Conservation (phyloP, 1,140 invertebrate genomes). For the Octopus bimaculoides region DNA sequence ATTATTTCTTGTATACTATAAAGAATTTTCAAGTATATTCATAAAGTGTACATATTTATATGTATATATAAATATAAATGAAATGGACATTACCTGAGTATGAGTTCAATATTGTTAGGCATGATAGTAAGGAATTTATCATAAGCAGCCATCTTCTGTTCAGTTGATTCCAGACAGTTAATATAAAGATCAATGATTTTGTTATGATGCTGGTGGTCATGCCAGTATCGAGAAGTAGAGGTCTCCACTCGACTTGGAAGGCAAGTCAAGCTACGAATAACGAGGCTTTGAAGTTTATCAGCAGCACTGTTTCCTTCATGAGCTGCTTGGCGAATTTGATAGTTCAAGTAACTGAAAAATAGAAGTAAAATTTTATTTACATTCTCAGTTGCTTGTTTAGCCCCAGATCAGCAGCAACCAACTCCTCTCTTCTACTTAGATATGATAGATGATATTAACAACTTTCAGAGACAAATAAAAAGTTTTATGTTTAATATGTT, state of each 20-base stretch:
- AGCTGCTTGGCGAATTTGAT: conserved; percentile 7
- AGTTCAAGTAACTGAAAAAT: conserved; percentile 11
- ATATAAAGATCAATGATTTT: conserved; percentile 34
- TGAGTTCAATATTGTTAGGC: conserved; percentile 36
- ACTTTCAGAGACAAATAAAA: too few species aligned
- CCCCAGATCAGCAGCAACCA: too few species aligned
- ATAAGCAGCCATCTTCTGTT: conserved; percentile 19
- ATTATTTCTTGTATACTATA: too few species aligned
- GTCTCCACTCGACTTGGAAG: conserved; percentile 24
- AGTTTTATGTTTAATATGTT: too few species aligned
- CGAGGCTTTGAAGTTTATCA: conserved; percentile 19
- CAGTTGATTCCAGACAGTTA: conserved; percentile 19
- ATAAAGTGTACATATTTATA: too few species aligned
- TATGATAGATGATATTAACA: too few species aligned
- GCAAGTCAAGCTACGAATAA: conserved; percentile 29
- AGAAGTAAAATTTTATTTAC: not conserved
- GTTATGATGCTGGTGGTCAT: conserved; percentile 36
- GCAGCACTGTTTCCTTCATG: conserved; percentile 9
- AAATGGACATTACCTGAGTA: conserved; percentile 29
- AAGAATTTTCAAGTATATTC: too few species aligned
- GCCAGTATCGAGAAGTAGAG: conserved; percentile 19
- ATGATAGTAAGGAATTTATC: conserved; percentile 33
- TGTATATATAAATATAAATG: not conserved
- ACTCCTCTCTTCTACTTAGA: too few species aligned
- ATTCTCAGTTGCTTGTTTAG: too few species aligned